phyloP scores from a whole-genome alignment of 2,888 invertebrate genomes.

The Drosophila prostipennis region DNA sequence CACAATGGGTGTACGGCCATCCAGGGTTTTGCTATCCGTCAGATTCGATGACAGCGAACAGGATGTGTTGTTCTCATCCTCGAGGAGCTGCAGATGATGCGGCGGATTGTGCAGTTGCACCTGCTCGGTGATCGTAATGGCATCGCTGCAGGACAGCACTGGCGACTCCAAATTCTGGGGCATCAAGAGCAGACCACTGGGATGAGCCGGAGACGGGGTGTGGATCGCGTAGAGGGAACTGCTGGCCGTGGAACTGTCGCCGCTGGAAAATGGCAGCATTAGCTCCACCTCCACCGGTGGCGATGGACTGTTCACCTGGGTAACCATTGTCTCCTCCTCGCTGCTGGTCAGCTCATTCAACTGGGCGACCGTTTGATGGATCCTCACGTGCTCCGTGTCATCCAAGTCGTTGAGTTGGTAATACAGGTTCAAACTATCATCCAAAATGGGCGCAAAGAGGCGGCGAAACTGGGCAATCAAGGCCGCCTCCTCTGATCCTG shows the following conservation, averaged over 20 bases:
- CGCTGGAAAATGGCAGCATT: slow-evolving; percentile 31
- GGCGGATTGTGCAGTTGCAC: slow-evolving; percentile 73
- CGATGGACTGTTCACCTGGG: slow-evolving; percentile 49
- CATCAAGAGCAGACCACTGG: slow-evolving; percentile 35
- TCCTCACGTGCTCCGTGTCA: slow-evolving; percentile 65
- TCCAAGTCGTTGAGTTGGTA: slow-evolving; percentile 68
- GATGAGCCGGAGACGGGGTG: slow-evolving; percentile 67
- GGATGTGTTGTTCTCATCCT: slow-evolving; percentile 77
- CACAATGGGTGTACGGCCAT: slow-evolving; percentile 83
- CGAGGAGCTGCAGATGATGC: slow-evolving; percentile 22
- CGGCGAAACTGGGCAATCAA: slow-evolving; percentile 73
- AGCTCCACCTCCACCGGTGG: slow-evolving; percentile 32
- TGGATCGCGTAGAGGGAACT: slow-evolving; percentile 77
- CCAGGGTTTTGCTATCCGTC: slow-evolving; percentile 83
- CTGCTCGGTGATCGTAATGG: slow-evolving; percentile 72
- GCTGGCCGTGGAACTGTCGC: slow-evolving; percentile 68
- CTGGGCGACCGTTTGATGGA: slow-evolving; percentile 77
- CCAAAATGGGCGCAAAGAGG: slow-evolving; percentile 68
- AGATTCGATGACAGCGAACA: slow-evolving; percentile 81
- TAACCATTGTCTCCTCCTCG: slow-evolving; percentile 60
- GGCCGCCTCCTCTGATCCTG: slow-evolving; percentile 37
- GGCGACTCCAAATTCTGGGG: slow-evolving; percentile 49
- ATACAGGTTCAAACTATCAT: slow-evolving; percentile 65
- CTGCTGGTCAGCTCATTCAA: slow-evolving; percentile 68
- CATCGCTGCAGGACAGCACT: slow-evolving; percentile 54